Conservation (phyloP, 2,797 vertebrate genomes). For the Amazona finschi region DNA sequence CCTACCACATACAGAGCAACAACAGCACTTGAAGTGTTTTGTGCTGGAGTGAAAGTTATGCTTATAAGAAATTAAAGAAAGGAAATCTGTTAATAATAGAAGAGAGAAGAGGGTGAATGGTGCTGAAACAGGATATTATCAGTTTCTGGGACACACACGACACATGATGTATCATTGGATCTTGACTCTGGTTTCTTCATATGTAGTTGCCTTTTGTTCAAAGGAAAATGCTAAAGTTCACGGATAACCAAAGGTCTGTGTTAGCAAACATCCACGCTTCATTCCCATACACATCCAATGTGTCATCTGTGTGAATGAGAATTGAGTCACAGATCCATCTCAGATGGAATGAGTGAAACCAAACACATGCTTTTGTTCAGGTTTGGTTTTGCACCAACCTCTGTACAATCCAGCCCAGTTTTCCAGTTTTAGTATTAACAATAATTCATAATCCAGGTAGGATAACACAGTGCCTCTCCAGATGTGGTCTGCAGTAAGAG, state of each 20-base stretch:
- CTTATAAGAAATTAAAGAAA: not conserved
- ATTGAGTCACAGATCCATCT: not conserved
- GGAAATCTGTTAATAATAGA: not conserved
- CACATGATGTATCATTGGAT: not conserved
- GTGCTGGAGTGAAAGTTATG: not conserved
- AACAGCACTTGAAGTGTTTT: not conserved
- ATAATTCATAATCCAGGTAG: not conserved
- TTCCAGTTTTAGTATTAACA: not conserved
- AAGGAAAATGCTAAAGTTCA: not conserved
- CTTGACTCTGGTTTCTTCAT: not conserved
- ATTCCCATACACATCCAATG: rapidly evolving
- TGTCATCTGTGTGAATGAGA: not conserved
- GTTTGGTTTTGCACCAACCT: not conserved
- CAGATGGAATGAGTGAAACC: not conserved
- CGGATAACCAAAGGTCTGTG: not conserved
- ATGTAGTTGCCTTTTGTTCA: not conserved
- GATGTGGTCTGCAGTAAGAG: not conserved
- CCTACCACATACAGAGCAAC: not conserved
- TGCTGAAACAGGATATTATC: not conserved
- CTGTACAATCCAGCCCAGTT: not conserved
- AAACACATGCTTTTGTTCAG: not conserved
- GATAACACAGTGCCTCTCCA: not conserved
- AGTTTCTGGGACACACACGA: not conserved
- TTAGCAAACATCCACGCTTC: not conserved
- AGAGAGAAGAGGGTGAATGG: not conserved